A percentile compares a stretch with the other conserved stretches of the same genome.
Evolutionary conservation across 2,797 vertebrate species (phyloP).

Genomic region (Chelonia mydas): DNA sequence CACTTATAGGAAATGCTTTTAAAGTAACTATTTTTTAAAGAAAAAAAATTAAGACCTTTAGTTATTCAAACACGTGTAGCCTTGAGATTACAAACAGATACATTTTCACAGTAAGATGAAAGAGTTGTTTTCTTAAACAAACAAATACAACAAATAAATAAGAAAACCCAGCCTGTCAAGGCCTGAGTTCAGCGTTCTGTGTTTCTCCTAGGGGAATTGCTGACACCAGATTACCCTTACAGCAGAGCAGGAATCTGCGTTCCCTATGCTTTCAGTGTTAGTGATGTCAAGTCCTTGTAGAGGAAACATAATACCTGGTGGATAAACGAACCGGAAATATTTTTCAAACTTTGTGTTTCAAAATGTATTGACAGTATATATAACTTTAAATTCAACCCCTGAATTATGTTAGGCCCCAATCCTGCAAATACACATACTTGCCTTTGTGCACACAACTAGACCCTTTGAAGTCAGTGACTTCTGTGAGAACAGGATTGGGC

Average conservation of each 20-base stretch:
- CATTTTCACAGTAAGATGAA: background rate
- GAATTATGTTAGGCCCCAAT: background rate
- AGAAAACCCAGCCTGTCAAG: background rate
- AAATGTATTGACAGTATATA: background rate
- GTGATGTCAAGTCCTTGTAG: background rate
- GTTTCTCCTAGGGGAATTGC: background rate
- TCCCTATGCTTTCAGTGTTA: background rate
- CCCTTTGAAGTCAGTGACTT: background rate
- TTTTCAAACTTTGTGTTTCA: background rate
- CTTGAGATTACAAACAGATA: background rate
- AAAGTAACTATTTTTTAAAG: background rate
- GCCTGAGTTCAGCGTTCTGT: background rate
- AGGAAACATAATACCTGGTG: background rate
- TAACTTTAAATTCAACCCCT: background rate
- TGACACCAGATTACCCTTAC: background rate
- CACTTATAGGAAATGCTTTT: background rate
- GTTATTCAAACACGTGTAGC: background rate
- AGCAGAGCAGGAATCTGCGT: background rate
- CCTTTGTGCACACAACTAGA: background rate
- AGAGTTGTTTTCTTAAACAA: background rate
- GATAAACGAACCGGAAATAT: background rate
- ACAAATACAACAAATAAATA: background rate
- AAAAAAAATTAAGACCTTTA: background rate
- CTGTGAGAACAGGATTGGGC: conserved; percentile 53
- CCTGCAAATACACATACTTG: background rate